phyloP scores from a whole-genome alignment of 2,113 vertebrate species.

The Nerophis lumbriciformis region DNA sequence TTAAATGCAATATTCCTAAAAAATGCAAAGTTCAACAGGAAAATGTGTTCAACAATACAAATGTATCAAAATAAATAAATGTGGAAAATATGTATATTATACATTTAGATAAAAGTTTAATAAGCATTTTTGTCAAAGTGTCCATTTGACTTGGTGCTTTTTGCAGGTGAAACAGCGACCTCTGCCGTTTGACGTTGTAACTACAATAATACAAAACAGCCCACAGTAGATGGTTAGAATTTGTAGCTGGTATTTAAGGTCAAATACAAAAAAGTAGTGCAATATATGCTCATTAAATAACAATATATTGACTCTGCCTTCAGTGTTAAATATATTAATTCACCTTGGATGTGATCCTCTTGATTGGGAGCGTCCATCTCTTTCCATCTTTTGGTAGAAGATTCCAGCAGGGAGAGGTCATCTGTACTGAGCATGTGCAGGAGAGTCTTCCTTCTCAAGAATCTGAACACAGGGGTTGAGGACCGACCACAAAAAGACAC shows the following conservation, averaged over 20 bases:
- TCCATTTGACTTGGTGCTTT: no score
- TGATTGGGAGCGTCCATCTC: constrained; percentile 54
- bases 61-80: no score
- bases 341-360: constrained; percentile 75
- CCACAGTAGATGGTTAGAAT: no score
- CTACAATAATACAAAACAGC: no score
- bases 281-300: not conserved
- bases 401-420: constrained; percentile 66
- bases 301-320: not conserved
- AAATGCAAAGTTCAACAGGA: no score
- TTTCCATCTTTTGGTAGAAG: constrained; percentile 75
- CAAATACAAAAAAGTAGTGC: not conserved
- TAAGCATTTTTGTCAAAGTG: no score
- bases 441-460: constrained; percentile 74
- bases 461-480: constrained; percentile 65
- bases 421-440: constrained; percentile 64
- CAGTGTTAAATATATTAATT: not conserved
- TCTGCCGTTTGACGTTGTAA: no score
- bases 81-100: no score
- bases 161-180: no score
- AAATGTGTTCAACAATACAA: no score
- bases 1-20: no score
- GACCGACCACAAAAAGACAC: not conserved
- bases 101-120: no score
- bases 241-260: not conserved